Conservation (phyloP, 2,888 invertebrate species). For the Tanytarsus gracilentus region DNA sequence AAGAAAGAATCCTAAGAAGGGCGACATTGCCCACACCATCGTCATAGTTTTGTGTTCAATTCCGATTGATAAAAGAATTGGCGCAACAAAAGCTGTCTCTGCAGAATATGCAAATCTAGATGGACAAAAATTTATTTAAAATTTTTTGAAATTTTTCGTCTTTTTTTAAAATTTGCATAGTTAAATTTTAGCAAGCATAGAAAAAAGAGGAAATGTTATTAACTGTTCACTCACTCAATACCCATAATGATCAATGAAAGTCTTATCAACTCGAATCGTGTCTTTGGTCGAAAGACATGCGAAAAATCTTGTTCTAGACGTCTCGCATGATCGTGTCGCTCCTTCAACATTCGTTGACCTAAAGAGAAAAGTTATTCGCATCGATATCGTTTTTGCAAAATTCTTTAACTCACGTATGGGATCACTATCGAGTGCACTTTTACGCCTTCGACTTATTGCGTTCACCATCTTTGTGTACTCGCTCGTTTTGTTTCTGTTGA, state of each 20-base stretch:
- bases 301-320: slow-evolving; percentile 41
- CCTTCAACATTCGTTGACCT: slow-evolving; percentile 41
- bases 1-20: slow-evolving; percentile 42
- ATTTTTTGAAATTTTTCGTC: slow-evolving; percentile 31
- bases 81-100: slow-evolving; percentile 58
- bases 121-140: slow-evolving; percentile 56
- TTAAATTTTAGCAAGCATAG: not conserved
- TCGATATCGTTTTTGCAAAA: too few species aligned
- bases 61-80: slow-evolving; percentile 52
- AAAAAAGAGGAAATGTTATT: too few species aligned
- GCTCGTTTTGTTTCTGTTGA: slow-evolving; percentile 14
- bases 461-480: slow-evolving; percentile 25
- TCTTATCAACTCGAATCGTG: slow-evolving; percentile 39
- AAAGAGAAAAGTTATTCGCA: slow-evolving; percentile 30
- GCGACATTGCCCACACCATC: slow-evolving; percentile 44
- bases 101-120: slow-evolving; percentile 58
- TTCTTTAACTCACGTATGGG: slow-evolving; percentile 7
- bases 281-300: slow-evolving; percentile 41
- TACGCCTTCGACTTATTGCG: slow-evolving; percentile 7
- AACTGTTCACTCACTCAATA: too few species aligned
- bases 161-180: not conserved
- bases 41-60: slow-evolving; percentile 53
- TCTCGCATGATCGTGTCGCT: slow-evolving; percentile 40
- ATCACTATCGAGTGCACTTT: slow-evolving; percentile 18
- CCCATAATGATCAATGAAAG: slow-evolving; percentile 36